These are phyloP conservation scores for Larimichthys crocea DNA, from an alignment of 2,113 vertebrate genomes.

Conservation along the genomic window DNA sequence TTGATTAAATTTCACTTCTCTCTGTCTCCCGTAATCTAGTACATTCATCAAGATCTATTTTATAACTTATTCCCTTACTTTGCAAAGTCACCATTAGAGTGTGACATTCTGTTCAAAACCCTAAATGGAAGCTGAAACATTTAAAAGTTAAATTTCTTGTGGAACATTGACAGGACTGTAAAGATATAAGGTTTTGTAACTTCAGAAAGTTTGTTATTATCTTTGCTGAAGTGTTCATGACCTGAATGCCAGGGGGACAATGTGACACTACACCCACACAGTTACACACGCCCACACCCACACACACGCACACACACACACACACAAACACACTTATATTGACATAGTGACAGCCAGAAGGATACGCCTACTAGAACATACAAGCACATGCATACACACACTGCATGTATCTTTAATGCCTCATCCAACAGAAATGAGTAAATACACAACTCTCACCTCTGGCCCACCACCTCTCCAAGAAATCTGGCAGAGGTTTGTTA, in stretches of 20 bases:
- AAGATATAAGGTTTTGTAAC: conserved; percentile 34
- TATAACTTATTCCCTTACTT: conserved; percentile 43
- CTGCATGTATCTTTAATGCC: conserved; percentile 53
- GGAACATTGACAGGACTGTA: conserved; percentile 44
- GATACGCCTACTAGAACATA: conserved; percentile 36
- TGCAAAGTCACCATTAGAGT: conserved; percentile 26
- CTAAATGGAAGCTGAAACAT: conserved; percentile 6
- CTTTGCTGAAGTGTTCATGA: conserved; percentile 44
- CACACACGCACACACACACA: conserved; percentile 22
- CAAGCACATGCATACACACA: conserved; percentile 32
- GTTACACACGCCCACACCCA: conserved; percentile 15
- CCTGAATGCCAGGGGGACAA: conserved; percentile 47
- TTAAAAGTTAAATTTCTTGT: conserved; percentile 18
- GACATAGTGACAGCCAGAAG: conserved; percentile 35
- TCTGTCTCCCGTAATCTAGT: conserved; percentile 19
- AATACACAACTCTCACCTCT: conserved; percentile 64
- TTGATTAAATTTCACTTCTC: conserved; percentile 2
- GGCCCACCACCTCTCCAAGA: conserved; percentile 62
- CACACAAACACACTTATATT: conserved; percentile 27
- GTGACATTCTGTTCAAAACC: conserved; percentile 15
- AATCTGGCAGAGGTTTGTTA: conserved; percentile 66
- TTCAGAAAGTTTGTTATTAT: conserved; percentile 61
- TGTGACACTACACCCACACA: conserved; percentile 35
- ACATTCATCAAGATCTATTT: conserved; percentile 35
- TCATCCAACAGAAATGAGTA: conserved; percentile 59